These are phyloP conservation scores for Xiphydria camelus DNA, from an alignment of 2,888 invertebrate species.

Conservation along the genomic window DNA sequence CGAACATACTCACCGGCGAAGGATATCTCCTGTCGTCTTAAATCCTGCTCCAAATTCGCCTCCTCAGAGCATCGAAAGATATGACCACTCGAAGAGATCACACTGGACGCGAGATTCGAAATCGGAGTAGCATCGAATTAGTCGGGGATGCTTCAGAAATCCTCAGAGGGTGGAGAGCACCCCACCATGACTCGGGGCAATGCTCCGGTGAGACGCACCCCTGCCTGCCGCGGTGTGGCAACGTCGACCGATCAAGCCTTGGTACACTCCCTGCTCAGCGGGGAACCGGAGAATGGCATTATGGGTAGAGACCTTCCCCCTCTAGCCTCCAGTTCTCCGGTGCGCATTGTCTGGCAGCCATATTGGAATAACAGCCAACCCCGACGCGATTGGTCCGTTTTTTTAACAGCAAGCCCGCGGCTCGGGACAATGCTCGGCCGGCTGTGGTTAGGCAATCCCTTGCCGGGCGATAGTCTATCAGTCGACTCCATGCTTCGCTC, in stretches of 20 bases:
- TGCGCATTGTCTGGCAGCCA: conserved; percentile 55
- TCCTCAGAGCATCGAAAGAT: too few relatives aligned
- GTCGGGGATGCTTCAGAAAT: too few relatives aligned
- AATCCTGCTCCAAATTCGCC: too few relatives aligned
- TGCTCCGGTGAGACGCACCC: conserved; percentile 36
- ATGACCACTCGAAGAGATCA: too few relatives aligned
- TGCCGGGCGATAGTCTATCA: conserved; percentile 52
- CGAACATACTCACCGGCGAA: too few relatives aligned
- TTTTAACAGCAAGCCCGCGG: conserved; percentile 23
- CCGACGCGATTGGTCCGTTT: conserved; percentile 53
- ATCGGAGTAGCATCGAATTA: too few relatives aligned
- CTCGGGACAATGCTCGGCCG: conserved; percentile 34
- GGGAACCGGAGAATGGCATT: conserved; percentile 54
- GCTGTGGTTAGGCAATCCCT: conserved; percentile 47
- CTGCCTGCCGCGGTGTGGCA: conserved; percentile 29
- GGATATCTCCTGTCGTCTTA: too few relatives aligned
- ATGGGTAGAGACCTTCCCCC: conserved; percentile 48
- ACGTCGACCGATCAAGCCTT: conserved; percentile 32
- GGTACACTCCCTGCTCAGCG: conserved; percentile 42
- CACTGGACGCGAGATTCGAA: too few relatives aligned
- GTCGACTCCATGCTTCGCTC: conserved; percentile 46
- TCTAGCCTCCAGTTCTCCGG: conserved; percentile 28
- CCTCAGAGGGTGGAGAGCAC: too few relatives aligned
- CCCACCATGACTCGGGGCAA: conserved; percentile 22
- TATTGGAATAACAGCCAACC: conserved; percentile 52